These are phyloP conservation scores for Mamestra configurata DNA, from an alignment of 1,140 invertebrate species.

Conservation along the genomic window DNA sequence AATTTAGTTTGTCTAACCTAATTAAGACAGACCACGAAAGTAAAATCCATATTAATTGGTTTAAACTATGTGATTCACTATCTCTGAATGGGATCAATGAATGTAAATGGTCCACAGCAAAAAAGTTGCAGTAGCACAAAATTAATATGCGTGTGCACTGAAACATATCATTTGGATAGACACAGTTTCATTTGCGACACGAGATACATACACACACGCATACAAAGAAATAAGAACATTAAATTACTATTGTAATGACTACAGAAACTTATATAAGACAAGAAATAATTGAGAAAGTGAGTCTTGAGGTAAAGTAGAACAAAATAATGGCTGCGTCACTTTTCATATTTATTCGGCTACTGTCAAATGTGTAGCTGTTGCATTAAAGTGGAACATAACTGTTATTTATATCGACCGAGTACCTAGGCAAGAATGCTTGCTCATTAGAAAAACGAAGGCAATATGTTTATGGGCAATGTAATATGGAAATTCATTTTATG, in stretches of 20 bases:
- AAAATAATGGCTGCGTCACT: constrained; percentile 17
- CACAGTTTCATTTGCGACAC: constrained; percentile 35
- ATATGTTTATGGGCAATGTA: neutral
- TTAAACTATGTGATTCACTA: constrained; percentile 23
- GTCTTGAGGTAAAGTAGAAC: constrained; percentile 23
- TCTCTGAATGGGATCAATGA: constrained; percentile 30
- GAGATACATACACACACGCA: constrained; percentile 14
- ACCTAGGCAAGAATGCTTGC: neutral
- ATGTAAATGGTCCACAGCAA: constrained; percentile 21
- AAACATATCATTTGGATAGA: constrained; percentile 38
- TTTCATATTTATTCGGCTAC: constrained; percentile 15
- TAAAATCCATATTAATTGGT: constrained; percentile 44
- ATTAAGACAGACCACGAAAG: constrained; percentile 24
- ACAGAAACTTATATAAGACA: constrained; percentile 24
- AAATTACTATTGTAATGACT: constrained; percentile 28
- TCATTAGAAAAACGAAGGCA: neutral
- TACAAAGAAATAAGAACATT: constrained; percentile 22
- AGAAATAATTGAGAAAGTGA: constrained; percentile 34
- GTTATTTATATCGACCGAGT: neutral
- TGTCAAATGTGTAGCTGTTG: constrained; percentile 9
- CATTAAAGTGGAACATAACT: constrained; percentile 18
- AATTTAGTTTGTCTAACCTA: neutral
- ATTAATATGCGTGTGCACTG: constrained; percentile 37
- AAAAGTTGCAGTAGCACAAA: constrained; percentile 23
- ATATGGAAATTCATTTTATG: constrained; percentile 5